These are phyloP conservation scores for Pempheris klunzingeri DNA, from an alignment of 2,797 vertebrate genomes.

Conservation along the genomic window DNA sequence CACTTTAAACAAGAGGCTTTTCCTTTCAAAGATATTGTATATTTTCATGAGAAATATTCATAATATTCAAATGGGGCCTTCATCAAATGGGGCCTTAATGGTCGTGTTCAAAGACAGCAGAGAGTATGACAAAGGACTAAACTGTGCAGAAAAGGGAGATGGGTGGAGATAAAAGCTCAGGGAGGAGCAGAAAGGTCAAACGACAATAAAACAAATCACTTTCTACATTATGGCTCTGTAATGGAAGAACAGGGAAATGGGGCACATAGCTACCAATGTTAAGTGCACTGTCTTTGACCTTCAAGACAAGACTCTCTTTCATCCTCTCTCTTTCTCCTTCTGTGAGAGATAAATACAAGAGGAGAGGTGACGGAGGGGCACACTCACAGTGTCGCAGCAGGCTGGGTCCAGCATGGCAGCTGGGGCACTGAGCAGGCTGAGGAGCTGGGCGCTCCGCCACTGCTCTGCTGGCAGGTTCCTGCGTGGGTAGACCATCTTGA, in stretches of 20 bases:
- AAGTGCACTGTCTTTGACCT: not conserved
- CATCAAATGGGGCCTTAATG: constrained; percentile 8
- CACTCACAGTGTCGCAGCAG: constrained; percentile 90
- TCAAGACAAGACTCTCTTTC: constrained; percentile 10
- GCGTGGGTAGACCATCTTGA: constrained; percentile 88
- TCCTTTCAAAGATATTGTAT: constrained; percentile 9
- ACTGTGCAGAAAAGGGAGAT: not conserved
- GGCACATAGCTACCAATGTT: constrained; percentile 6
- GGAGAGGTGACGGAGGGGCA: not conserved
- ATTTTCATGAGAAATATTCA: not conserved
- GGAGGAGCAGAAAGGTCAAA: constrained; percentile 1
- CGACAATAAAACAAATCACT: not conserved
- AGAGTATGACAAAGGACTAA: not conserved
- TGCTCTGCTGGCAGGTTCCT: constrained; percentile 91
- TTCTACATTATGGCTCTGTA: constrained; percentile 26
- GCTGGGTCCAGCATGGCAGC: constrained; percentile 90
- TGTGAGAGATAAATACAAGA: constrained; percentile 10
- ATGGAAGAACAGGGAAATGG: constrained; percentile 1
- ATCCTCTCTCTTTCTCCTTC: constrained; percentile 1
- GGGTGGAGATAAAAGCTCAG: not conserved
- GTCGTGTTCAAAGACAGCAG: not conserved
- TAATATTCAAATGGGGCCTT: constrained; percentile 1
- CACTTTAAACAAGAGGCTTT: not conserved
- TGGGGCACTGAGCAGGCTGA: constrained; percentile 88
- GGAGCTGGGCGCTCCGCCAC: constrained; percentile 92